Evolutionary conservation across 2,797 vertebrate species (phyloP).

Genomic region (Pseudopleuronectes americanus): DNA sequence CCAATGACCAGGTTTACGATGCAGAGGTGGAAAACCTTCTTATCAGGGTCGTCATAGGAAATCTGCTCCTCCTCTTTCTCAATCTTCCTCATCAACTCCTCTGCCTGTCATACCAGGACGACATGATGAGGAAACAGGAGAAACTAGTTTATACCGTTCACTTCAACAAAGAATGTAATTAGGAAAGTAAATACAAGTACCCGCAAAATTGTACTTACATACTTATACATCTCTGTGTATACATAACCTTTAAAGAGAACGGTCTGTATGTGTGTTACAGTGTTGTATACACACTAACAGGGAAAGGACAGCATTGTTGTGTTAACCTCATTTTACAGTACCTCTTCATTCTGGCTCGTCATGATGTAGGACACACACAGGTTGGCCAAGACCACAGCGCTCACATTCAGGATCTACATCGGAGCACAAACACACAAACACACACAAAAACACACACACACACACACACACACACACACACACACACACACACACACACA

Average conservation of each 20-base stretch:
- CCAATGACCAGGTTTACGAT: constrained; percentile 98
- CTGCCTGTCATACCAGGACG: constrained; percentile 75
- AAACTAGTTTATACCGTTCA: neutral
- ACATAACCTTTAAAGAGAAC: neutral
- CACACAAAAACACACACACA: neutral
- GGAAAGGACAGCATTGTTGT: neutral
- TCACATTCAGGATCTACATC: constrained; percentile 90
- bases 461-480: neutral
- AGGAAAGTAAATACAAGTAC: too few species aligned
- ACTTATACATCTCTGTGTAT: neutral
- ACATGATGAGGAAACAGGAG: neutral
- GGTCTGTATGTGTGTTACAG: neutral
- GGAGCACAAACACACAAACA: neutral
- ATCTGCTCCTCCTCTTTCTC: constrained; percentile 97
- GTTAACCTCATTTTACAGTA: constrained; percentile 31
- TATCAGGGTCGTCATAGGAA: constrained; percentile 91
- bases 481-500: too few species aligned
- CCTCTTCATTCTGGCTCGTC: constrained; percentile 96
- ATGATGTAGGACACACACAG: constrained; percentile 97
- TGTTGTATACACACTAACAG: neutral
- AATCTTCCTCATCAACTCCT: constrained; percentile 93
- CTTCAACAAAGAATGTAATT: neutral
- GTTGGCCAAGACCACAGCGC: constrained; percentile 95
- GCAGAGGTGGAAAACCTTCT: constrained; percentile 95
- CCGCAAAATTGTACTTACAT: neutral